Base-by-base conservation (phyloP, 2,888 invertebrate genomes). In the Laspeyria flexula region DNA sequence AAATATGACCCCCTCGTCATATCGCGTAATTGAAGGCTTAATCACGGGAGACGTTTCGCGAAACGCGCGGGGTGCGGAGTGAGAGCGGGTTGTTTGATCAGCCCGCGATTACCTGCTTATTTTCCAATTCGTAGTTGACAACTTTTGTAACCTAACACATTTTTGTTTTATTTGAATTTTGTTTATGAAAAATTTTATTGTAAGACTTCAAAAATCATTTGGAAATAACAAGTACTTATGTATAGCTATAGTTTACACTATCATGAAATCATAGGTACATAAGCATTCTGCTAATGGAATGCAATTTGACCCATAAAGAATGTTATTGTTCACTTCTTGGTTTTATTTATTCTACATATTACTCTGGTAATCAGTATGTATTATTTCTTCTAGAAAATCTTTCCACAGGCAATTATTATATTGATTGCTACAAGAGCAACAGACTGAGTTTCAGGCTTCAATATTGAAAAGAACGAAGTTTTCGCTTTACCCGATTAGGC, bases 1-100 rank as follows among this genome's bases (percentile, higher is more conserved):
- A 90, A 91, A 92, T 90, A 91, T 90, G 87, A 89, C 85, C 86
- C 90, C 83, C 85, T 86, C 85, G 86, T 86, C 86, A 88, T 88
- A 89, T 86, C 81, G 83, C 77, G 88, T 90, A 90, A 90, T 89
- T 88, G 89, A 90, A 90, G 86, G 83, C 85, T 89, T 89, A 90
- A 90, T 90, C 88, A 90, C 81, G 77, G 81, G 81, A 88, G 89
- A 89, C 82, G 83, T 85, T 81, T 76, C 79, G 75, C 77, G 81
- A 77, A 74, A 76, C 65, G 73, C 60, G 73, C 67, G 56, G 68
- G 73, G 56, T 47, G 71, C 65, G 73, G 57, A 61, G 68, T 55
- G 65, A 61, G 66, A 62, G 75, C 73, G 68, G 73, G 77, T 73
- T 86, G 86, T 89, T 90, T 88, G 85, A 88, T 83, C 85, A 85